Conservation (phyloP, 2,113 vertebrate species). For the Tor tambroides region DNA sequence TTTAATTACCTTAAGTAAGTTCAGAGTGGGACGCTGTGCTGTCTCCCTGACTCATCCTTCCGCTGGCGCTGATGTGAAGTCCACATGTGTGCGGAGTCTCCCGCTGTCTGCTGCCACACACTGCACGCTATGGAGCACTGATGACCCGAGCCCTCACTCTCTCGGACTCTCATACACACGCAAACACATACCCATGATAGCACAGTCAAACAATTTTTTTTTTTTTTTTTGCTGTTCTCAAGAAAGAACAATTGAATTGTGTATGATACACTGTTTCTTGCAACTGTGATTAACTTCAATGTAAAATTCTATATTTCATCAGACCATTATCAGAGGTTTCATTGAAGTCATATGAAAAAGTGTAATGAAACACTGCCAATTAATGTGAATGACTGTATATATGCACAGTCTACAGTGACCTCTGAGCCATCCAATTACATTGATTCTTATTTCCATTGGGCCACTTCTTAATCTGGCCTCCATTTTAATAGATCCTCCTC, state of each 20-base stretch:
- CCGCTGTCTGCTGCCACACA: constrained; percentile 75
- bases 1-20: constrained; percentile 82
- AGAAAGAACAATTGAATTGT: neutral
- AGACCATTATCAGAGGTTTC: neutral
- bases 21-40: constrained; percentile 75
- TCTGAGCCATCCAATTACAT: constrained; percentile 64
- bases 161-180: neutral
- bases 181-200: neutral
- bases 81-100: constrained; percentile 74
- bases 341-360: neutral
- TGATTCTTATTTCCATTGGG: constrained; percentile 69
- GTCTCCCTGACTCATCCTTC: constrained; percentile 74
- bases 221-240: neutral
- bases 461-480: constrained; percentile 67
- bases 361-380: neutral
- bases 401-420: constrained; percentile 39
- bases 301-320: neutral
- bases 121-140: constrained; percentile 71
- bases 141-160: constrained; percentile 55
- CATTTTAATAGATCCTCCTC: constrained; percentile 74
- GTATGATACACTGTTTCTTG: neutral
- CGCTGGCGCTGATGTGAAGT: constrained; percentile 72
- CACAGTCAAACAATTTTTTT: neutral
- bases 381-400: neutral
- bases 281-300: neutral